A percentile compares a stretch with the other conserved stretches of the same genome.
phyloP scores from a whole-genome alignment of 2,113 vertebrate species.

The Phainopepla nitens region DNA sequence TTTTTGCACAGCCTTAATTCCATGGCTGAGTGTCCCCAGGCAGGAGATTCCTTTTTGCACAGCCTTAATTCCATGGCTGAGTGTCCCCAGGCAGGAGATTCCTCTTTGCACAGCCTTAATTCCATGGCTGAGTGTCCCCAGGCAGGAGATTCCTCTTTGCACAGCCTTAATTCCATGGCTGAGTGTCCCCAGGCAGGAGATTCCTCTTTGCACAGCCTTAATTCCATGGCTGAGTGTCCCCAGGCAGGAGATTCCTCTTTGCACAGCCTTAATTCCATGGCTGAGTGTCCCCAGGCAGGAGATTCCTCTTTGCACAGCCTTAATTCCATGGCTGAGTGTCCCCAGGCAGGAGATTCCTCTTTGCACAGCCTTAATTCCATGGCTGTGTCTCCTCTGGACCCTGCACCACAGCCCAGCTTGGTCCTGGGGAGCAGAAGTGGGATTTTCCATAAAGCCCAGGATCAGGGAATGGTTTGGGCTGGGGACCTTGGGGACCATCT shows the following conservation, averaged over 20 bases:
- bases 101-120: no score
- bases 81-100: neutral
- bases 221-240: no score
- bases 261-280: rapidly evolving
- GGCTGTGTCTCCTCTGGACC: no score
- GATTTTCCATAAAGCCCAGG: neutral
- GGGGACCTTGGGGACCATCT: neutral
- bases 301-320: no score
- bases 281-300: neutral
- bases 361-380: rapidly evolving
- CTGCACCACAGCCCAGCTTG: no score
- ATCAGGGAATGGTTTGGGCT: neutral
- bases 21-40: neutral
- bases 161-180: no score
- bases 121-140: neutral
- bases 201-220: no score
- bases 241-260: neutral
- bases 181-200: neutral
- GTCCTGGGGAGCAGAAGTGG: neutral
- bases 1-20: no score
- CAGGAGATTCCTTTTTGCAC: rapidly evolving
- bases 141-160: neutral
- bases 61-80: no score
- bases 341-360: neutral
- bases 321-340: no score